A percentile compares a stretch with the other conserved stretches of the same genome.
Evolutionary conservation across 53 echinoderm and acorn worm genomes (phyloP).

Genomic region (Zoroaster sp.): DNA sequence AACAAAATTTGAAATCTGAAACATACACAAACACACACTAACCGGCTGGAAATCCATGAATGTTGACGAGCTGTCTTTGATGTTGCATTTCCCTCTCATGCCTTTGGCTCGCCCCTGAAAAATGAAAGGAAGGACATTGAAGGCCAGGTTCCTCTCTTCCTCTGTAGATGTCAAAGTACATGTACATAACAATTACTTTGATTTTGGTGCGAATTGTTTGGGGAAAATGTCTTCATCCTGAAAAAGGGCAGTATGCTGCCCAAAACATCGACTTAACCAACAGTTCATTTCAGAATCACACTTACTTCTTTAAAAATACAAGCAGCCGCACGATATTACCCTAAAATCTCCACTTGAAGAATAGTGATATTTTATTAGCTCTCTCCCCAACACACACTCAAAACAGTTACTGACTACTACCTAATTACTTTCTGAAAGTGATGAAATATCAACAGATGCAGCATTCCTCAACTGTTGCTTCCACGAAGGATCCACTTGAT

Average conservation of each 20-base stretch:
- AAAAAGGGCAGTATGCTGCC: too few relatives aligned
- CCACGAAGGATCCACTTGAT: not conserved
- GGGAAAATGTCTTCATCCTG: not conserved
- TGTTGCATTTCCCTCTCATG: not conserved
- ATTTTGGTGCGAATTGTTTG: not conserved
- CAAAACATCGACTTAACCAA: too few relatives aligned
- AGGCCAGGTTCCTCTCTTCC: not conserved
- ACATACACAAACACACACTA: not conserved
- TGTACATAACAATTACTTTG: not conserved
- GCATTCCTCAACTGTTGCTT: not conserved
- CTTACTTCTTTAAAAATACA: too few relatives aligned
- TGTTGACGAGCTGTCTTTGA: not conserved
- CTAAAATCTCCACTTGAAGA: not conserved
- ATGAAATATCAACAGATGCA: not conserved
- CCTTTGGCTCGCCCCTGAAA: not conserved
- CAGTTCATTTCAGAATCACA: too few relatives aligned
- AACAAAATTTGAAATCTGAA: not conserved
- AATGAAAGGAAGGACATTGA: not conserved
- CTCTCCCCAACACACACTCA: not conserved
- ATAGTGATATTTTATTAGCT: not conserved
- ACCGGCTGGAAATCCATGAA: not conserved
- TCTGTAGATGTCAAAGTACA: not conserved
- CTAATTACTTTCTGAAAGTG: not conserved
- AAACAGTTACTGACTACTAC: not conserved
- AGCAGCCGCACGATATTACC: not conserved